Evolutionary conservation across 2,113 vertebrate species (phyloP), one percentile per base, ranked within the genome.

Genomic region (Octodon degus): DNA sequence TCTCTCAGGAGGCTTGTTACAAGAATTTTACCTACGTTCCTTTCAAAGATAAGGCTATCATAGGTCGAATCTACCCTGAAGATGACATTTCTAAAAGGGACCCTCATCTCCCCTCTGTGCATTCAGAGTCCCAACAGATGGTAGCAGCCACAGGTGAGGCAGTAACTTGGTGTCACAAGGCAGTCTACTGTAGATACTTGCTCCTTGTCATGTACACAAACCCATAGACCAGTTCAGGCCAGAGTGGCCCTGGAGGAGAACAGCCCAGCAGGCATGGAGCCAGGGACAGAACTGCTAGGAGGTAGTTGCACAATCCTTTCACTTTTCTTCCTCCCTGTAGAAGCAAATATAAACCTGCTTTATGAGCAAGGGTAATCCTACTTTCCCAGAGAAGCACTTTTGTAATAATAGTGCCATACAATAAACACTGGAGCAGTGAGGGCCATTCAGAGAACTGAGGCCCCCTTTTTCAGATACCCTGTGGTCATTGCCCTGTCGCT

Each of bases 311-410:
- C 55, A 90, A 17, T 77, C 17, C 22, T 37, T 89, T 43, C 53
- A 2, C 58, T 37, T 37, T 60, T 24, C 47, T 13, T 20, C 62
- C 74, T 80, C 32, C 74, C 43, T 92, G 85, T 27, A 80, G 88
- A 97, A 96, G 65, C 77, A 94, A 93, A 93, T 83, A 67, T 34
- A 74, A 90, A 91, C 55, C 90, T 95, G 34, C 88, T 95, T 83
- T 68, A 84, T 43, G 67, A 86, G 2, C 43, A 60, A 86, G 2
- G 80, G 47, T 40, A 86, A 79, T 68, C 88, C 79, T 81, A 1
- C 6, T 58, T 77, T 94, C 86, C 83, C 93, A 90, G 72, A 89
- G 80, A 95, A 85, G 50, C 53, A 67, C 17, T 89, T 86, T 27
- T n/a, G 1, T 25, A 84, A 27, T 86, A 83, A 94, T 7, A 62